Base-by-base conservation (phyloP, 2,888 invertebrate species). In the Dioctria linearis region DNA sequence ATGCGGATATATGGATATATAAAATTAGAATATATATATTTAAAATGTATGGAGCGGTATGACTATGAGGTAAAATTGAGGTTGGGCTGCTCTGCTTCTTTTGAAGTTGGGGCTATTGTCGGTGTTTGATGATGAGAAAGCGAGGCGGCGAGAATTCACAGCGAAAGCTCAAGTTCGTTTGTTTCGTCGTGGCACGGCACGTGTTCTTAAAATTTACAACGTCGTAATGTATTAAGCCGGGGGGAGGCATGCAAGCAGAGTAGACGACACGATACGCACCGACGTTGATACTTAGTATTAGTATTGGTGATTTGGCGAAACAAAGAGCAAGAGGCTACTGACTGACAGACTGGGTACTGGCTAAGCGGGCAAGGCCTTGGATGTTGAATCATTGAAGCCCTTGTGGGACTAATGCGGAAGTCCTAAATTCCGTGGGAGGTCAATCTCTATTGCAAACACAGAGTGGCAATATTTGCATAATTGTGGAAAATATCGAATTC, bases 171-270 rank as follows among this genome's bases (percentile, higher is more conserved):
- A 9, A 69, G 25, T 49, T 49, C 49, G 37, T 25, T 25, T 25
- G 25, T 25, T 25, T 25, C 25, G 25, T 25, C 25, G 25, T 25
- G 25, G 25, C 25, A 0, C 51, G 69, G 69, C 69, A 69, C 69
- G 69, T 69, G 69, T 69, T 69, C 69, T 54, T 54, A 54, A 49
- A 69, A 69, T 69, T 49, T 39, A 49, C 49, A 69, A 49, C 69
- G 11, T 11, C 25, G 46, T n/a, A n/a, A n/a, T n/a, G n/a, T 6
- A 25, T 25, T 25, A 25, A 6, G 4, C 25, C 6, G 40, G 40
- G n/a, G 63, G 3, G 6, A 4, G 11, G 61, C 25, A 25, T 0
- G 25, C 25, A 25, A 25, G 25, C 25, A 25, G 25, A 25, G 25
- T 25, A 25, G 25, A 25, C 25, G 25, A 25, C 25, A 25, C 25